Conservation (phyloP, 2,888 invertebrate genomes). For the Psylliodes chrysocephalus region DNA sequence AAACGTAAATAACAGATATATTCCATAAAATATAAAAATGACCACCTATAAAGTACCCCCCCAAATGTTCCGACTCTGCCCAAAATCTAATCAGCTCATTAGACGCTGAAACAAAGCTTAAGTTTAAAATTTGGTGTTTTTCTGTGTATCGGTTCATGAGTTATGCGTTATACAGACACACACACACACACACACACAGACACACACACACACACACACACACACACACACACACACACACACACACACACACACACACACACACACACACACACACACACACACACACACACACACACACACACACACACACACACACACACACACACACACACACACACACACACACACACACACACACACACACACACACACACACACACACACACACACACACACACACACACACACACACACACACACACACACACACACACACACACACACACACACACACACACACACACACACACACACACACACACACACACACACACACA, state of each 20-base stretch:
- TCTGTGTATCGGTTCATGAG: no score
- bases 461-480: background rate
- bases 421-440: background rate
- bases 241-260: background rate
- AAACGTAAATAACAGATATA: no score
- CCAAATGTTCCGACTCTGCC: no score
- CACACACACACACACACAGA: background rate
- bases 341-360: background rate
- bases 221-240: background rate
- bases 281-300: background rate
- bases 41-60: no score
- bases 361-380: background rate
- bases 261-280: background rate
- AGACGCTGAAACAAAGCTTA: no score
- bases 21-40: no score
- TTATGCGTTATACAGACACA: no score
- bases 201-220: background rate
- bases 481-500: background rate
- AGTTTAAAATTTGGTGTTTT: no score
- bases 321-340: background rate
- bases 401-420: background rate
- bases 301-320: background rate
- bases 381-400: background rate
- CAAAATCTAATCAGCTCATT: no score
- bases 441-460: background rate